Evolutionary conservation across 2,797 vertebrate genomes (phyloP).

Genomic region (Poeciliopsis turneri): DNA sequence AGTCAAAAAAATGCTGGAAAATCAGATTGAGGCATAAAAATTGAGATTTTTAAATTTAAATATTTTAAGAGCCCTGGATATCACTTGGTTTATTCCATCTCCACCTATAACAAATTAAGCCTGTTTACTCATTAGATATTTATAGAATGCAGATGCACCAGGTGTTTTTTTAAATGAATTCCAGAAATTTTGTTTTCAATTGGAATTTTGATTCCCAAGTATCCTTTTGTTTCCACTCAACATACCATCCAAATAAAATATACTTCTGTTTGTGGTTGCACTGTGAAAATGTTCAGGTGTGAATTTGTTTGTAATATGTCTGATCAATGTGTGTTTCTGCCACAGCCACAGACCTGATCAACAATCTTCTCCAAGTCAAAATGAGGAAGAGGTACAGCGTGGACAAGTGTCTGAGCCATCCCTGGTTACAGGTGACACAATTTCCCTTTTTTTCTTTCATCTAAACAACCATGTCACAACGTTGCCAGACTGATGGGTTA

Average conservation of each 20-base stretch:
- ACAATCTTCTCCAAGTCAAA: slow-evolving; percentile 98
- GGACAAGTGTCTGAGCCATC: slow-evolving; percentile 98
- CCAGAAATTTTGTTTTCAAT: background rate
- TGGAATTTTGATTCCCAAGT: background rate
- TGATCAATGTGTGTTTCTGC: slow-evolving; percentile 13
- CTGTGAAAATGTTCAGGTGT: background rate
- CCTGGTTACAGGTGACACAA: slow-evolving; percentile 93
- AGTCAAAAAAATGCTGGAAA: background rate
- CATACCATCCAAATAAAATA: background rate
- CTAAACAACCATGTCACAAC: background rate
- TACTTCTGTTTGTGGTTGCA: background rate
- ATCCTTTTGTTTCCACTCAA: background rate
- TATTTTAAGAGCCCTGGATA: background rate
- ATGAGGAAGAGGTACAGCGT: slow-evolving; percentile 99
- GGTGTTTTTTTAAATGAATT: background rate
- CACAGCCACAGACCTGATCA: slow-evolving; percentile 96
- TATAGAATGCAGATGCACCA: background rate
- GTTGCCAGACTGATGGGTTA: background rate
- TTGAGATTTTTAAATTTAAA: background rate
- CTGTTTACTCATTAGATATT: background rate
- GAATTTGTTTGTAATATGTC: background rate
- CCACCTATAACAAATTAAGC: background rate
- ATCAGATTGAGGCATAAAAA: background rate
- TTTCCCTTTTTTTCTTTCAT: slow-evolving; percentile 1
- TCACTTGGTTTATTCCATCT: too few species aligned